phyloP scores from a whole-genome alignment of 37 sponge, comb jelly and placozoan genomes.

The Ianthella basta region DNA sequence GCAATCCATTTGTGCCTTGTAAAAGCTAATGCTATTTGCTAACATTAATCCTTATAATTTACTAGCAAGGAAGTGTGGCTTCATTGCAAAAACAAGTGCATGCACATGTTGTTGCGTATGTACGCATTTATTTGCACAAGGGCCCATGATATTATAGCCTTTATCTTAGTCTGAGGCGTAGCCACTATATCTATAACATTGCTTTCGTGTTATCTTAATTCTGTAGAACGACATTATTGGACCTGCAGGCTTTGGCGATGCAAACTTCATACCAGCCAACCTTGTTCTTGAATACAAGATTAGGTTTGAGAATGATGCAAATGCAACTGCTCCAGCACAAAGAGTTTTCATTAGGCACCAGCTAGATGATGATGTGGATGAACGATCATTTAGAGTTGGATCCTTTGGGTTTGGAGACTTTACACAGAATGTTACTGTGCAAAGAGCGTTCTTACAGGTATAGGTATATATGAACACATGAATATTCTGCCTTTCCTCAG shows the following conservation, averaged over 20 bases:
- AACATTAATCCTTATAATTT: no score
- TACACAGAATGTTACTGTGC: background rate
- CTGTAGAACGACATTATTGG: conserved; percentile 47
- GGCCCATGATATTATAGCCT: no score
- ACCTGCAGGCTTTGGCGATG: conserved; percentile 35
- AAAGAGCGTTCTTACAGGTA: conserved; percentile 38
- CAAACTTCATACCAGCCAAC: conserved; percentile 37
- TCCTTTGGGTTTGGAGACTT: conserved; percentile 46
- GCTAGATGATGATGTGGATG: conserved; percentile 39
- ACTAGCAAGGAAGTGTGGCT: no score
- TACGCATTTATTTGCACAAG: no score
- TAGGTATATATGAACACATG: background rate
- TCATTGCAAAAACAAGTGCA: no score
- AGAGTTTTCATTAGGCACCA: conserved; percentile 27
- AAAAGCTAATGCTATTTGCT: no score
- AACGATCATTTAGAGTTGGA: conserved; percentile 32
- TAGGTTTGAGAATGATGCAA: conserved; percentile 42
- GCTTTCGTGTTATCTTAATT: background rate
- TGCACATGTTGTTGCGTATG: no score
- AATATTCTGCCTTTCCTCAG: background rate
- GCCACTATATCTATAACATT: no score
- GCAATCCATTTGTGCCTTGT: no score
- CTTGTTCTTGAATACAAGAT: conserved; percentile 33
- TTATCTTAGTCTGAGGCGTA: no score
- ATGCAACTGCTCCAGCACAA: conserved; percentile 50